These are phyloP conservation scores for Coremacera marginata DNA, from an alignment of 2,888 invertebrate species.

Conservation along the genomic window DNA sequence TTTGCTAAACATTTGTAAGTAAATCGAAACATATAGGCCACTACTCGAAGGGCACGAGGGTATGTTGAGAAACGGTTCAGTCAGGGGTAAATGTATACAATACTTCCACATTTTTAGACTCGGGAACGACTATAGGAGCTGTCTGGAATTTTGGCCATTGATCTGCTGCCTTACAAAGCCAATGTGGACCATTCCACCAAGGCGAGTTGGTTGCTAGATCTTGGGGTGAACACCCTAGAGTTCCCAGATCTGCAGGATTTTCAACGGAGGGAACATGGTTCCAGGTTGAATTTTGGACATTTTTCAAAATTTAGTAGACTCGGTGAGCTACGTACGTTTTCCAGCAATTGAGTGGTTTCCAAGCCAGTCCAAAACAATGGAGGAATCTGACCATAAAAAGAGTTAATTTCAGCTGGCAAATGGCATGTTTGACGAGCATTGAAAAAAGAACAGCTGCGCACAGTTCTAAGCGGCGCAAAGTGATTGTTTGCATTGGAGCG, in stretches of 20 bases:
- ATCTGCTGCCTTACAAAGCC: background rate
- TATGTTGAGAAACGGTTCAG: background rate
- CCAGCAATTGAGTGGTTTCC: slow-evolving; percentile 33
- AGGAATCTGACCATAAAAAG: slow-evolving; percentile 33
- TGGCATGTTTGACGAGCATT: background rate
- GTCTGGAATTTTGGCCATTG: background rate
- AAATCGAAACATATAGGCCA: background rate
- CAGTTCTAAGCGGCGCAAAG: background rate
- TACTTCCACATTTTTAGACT: background rate
- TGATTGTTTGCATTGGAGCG: background rate
- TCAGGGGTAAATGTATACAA: background rate
- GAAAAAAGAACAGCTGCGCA: background rate
- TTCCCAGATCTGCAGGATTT: slow-evolving; percentile 40
- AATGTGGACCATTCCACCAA: slow-evolving; percentile 39
- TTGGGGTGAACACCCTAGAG: background rate
- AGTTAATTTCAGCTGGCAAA: background rate
- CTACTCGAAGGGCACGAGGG: background rate
- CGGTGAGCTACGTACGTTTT: slow-evolving; percentile 37
- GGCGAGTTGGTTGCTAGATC: background rate
- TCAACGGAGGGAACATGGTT: slow-evolving; percentile 28
- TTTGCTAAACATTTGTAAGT: background rate
- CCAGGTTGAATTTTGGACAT: background rate
- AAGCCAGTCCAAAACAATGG: slow-evolving; percentile 39
- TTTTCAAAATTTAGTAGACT: slow-evolving; percentile 17
- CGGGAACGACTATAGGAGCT: background rate